Conservation (phyloP, 1,140 invertebrate genomes). For the Drosophila bocqueti region DNA sequence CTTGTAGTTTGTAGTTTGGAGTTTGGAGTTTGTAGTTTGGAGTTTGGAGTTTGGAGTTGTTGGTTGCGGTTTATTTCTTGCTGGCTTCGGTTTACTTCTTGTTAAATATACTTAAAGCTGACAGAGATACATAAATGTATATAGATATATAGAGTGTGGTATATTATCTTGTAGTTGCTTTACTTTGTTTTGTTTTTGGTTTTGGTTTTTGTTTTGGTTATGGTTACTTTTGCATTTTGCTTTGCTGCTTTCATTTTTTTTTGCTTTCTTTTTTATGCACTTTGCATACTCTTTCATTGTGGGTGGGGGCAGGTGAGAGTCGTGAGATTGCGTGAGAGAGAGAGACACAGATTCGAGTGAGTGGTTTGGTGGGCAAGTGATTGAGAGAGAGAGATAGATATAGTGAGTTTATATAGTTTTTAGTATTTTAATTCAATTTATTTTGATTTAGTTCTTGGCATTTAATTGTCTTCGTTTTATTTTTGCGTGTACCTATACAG, state of each 20-base stretch:
- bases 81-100: slow-evolving; percentile 44
- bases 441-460: slow-evolving; percentile 39
- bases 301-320: slow-evolving; percentile 33
- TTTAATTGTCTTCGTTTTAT: slow-evolving; percentile 35
- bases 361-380: slow-evolving; percentile 46
- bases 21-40: slow-evolving; percentile 27
- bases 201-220: slow-evolving; percentile 17
- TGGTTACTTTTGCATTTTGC: slow-evolving; percentile 37
- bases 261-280: slow-evolving; percentile 18
- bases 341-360: slow-evolving; percentile 34
- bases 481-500: slow-evolving; percentile 56
- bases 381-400: slow-evolving; percentile 49
- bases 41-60: slow-evolving; percentile 40
- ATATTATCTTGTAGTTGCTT: slow-evolving; percentile 50
- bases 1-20: slow-evolving; percentile 32
- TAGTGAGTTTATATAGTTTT: slow-evolving; percentile 46
- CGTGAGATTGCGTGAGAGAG: slow-evolving; percentile 43
- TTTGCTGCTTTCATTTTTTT: slow-evolving; percentile 21
- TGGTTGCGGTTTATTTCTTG: slow-evolving; percentile 44
- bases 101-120: slow-evolving; percentile 50
- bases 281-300: slow-evolving; percentile 18
- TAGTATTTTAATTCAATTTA: slow-evolving; percentile 38
- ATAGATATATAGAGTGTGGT: slow-evolving; percentile 38
- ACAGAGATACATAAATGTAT: slow-evolving; percentile 53
- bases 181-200: slow-evolving; percentile 19